These are phyloP conservation scores for Craseonycteris thonglongyai DNA, from an alignment of 2,113 vertebrate genomes.

Conservation along the genomic window DNA sequence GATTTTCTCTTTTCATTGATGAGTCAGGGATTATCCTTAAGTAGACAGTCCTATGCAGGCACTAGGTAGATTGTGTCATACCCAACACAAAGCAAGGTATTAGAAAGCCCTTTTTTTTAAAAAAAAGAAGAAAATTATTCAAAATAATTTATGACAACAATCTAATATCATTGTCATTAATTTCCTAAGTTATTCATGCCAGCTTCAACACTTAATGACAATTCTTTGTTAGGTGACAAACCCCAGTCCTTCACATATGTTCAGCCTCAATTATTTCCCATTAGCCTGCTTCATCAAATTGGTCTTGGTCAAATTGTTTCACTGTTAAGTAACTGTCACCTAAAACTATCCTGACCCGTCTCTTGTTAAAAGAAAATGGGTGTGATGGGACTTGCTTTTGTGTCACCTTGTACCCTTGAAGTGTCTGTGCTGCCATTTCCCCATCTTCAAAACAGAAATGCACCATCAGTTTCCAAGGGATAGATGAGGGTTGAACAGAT, in stretches of 20 bases:
- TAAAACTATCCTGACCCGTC: background rate
- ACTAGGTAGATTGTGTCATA: background rate
- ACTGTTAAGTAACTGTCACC: background rate
- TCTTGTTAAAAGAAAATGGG: slow-evolving; percentile 9
- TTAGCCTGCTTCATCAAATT: background rate
- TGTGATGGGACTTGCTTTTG: background rate
- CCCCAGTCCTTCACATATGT: background rate
- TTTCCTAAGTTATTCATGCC: background rate
- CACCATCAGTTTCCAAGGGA: background rate
- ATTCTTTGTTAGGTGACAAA: background rate
- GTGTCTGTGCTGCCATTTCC: background rate
- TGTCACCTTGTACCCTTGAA: background rate
- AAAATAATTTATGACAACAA: background rate
- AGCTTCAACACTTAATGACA: background rate
- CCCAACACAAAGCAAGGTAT: background rate
- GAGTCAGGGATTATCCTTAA: background rate
- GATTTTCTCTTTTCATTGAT: background rate
- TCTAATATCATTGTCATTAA: background rate
- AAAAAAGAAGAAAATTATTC: slow-evolving; percentile 24
- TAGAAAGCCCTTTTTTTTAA: background rate
- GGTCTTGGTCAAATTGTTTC: background rate
- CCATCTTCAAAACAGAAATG: background rate
- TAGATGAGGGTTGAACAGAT: background rate
- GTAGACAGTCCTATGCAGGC: background rate
- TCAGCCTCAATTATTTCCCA: slow-evolving; percentile 20